These are phyloP conservation scores for Acanthosoma haemorrhoidale DNA, from an alignment of 2,888 invertebrate genomes.

Conservation along the genomic window DNA sequence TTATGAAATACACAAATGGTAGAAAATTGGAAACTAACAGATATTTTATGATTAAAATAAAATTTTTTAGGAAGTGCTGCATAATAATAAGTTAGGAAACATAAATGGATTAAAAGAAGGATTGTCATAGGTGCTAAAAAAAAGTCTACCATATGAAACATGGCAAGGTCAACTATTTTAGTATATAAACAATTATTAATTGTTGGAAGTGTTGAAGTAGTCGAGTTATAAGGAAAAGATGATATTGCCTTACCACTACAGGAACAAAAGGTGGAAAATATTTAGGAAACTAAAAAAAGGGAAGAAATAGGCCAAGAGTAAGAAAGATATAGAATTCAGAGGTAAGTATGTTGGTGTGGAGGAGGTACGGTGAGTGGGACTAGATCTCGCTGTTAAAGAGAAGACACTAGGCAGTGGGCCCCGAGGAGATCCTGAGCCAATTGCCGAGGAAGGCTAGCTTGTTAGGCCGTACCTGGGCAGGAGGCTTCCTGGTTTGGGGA, in stretches of 20 bases:
- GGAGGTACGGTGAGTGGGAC: not conserved
- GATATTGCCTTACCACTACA: not conserved
- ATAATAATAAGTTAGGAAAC: not conserved
- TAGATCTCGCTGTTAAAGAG: not conserved
- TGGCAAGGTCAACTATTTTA: not conserved
- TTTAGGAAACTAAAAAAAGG: too few relatives aligned
- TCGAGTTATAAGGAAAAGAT: not conserved
- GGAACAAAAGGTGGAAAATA: not conserved
- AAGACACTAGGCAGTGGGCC: slow-evolving; percentile 2
- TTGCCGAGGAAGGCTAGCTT: slow-evolving; percentile 65
- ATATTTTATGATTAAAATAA: too few relatives aligned
- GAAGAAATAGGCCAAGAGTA: not conserved
- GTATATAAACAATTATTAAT: not conserved
- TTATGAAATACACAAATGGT: not conserved
- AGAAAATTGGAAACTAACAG: too few relatives aligned
- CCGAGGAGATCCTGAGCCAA: slow-evolving; percentile 48
- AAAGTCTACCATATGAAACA: not conserved
- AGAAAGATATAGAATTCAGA: not conserved
- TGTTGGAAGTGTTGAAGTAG: not conserved
- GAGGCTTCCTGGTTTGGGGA: slow-evolving; percentile 33
- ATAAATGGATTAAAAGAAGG: not conserved
- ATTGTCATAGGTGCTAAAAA: not conserved
- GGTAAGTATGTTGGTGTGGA: not conserved
- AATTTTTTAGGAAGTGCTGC: too few relatives aligned
- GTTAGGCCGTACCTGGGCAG: slow-evolving; percentile 57